Evolutionary conservation across 2,113 vertebrate species (phyloP).

Genomic region (Nyctereutes procyonoides): DNA sequence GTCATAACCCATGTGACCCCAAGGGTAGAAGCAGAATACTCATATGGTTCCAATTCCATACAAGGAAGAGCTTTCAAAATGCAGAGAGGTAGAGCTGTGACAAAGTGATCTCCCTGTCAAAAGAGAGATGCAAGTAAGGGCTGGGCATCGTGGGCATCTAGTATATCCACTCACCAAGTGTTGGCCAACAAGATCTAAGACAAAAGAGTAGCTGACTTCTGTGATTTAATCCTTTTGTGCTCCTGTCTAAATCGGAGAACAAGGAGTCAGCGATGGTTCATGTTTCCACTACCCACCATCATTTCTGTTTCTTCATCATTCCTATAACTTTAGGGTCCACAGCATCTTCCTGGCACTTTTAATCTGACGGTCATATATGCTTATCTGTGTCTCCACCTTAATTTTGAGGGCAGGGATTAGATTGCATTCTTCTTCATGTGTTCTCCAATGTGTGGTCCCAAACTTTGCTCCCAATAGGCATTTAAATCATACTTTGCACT

Average conservation of each 20-base stretch:
- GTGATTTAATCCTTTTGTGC: not conserved
- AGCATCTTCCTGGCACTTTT: not conserved
- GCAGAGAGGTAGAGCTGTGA: not conserved
- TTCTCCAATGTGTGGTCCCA: not conserved
- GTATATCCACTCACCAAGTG: not conserved
- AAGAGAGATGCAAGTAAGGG: not conserved
- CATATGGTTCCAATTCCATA: not conserved
- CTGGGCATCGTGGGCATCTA: rapidly evolving
- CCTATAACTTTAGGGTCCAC: not conserved
- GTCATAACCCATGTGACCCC: not conserved
- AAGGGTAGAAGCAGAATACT: too few relatives aligned
- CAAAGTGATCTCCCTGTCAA: not conserved
- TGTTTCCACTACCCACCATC: not conserved
- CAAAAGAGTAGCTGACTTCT: not conserved
- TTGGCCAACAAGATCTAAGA: not conserved
- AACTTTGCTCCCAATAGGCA: not conserved
- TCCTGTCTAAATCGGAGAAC: not conserved
- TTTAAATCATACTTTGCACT: not conserved
- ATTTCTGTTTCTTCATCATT: not conserved
- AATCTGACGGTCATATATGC: not conserved
- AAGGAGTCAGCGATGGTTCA: not conserved
- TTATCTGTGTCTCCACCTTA: not conserved
- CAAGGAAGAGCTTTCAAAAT: not conserved
- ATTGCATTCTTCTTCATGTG: not conserved
- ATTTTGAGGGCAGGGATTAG: not conserved